phyloP scores from a whole-genome alignment of 2,888 invertebrate genomes.

The Oegoconia quadripuncta region DNA sequence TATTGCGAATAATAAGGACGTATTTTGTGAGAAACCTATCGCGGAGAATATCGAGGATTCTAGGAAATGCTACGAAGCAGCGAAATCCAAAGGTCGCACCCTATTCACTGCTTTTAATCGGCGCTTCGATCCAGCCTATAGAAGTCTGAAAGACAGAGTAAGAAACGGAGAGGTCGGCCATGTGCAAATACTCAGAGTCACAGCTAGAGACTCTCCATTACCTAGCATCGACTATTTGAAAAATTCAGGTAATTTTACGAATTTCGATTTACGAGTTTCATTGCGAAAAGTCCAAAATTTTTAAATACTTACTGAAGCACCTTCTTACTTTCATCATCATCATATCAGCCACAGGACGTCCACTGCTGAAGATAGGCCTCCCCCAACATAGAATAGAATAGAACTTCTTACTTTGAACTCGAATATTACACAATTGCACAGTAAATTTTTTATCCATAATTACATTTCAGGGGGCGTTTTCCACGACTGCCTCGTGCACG shows the following conservation, averaged over 20 bases:
- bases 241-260: constrained; percentile 65
- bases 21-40: constrained; percentile 85
- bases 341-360: too few relatives aligned
- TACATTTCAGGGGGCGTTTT: constrained; percentile 80
- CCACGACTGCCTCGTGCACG: constrained; percentile 84
- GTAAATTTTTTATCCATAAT: too few relatives aligned
- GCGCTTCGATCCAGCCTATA: constrained; percentile 82
- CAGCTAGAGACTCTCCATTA: constrained; percentile 82
- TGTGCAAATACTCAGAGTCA: constrained; percentile 81
- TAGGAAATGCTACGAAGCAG: constrained; percentile 78
- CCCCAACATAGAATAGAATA: too few relatives aligned
- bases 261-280: background rate
- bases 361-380: too few relatives aligned
- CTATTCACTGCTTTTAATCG: constrained; percentile 83
- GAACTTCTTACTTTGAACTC: too few relatives aligned
- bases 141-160: constrained; percentile 66
- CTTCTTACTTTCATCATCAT: background rate
- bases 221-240: constrained; percentile 81
- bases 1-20: constrained; percentile 78
- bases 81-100: constrained; percentile 72
- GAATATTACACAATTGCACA: too few relatives aligned
- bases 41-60: constrained; percentile 76
- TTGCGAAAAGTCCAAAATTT: background rate
- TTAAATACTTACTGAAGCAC: background rate
- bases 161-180: constrained; percentile 80